phyloP scores from a whole-genome alignment of 2,113 vertebrate genomes.

The Solenodon paradoxus region DNA sequence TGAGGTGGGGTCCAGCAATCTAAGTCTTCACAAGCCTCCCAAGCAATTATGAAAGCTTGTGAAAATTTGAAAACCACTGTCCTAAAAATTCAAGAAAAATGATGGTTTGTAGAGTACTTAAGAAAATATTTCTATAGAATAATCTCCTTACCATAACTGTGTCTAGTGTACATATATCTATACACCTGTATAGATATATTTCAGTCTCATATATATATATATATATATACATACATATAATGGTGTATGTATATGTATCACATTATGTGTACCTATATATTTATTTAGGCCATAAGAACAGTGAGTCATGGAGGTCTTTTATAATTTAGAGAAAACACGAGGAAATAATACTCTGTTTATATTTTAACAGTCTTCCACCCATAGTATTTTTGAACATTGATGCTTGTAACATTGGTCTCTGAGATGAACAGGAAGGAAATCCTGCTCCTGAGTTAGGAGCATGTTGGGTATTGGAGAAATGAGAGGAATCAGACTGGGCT shows the following conservation, averaged over 20 bases:
- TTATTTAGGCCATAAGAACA: no score
- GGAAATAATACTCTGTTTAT: background rate
- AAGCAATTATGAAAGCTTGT: background rate
- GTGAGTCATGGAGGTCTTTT: background rate
- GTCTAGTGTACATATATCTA: no score
- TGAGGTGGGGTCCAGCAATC: background rate
- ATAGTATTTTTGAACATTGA: background rate
- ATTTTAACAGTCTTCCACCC: background rate
- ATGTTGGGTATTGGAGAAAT: background rate
- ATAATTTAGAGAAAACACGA: background rate
- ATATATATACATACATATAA: no score
- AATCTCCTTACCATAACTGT: background rate
- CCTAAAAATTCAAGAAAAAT: background rate
- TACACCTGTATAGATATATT: no score
- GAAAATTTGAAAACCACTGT: slow-evolving; percentile 5
- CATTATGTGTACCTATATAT: no score
- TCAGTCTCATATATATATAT: no score
- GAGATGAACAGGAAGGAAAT: background rate
- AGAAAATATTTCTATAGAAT: background rate
- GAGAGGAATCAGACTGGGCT: background rate
- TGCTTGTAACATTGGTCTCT: background rate
- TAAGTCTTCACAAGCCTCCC: background rate
- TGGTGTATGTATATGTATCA: no score
- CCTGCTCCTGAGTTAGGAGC: background rate
- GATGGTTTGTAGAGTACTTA: background rate